Evolutionary conservation across 2,888 invertebrate species (phyloP), one percentile per base, ranked within the genome.

Genomic region (Thysanoteuthis rhombus): DNA sequence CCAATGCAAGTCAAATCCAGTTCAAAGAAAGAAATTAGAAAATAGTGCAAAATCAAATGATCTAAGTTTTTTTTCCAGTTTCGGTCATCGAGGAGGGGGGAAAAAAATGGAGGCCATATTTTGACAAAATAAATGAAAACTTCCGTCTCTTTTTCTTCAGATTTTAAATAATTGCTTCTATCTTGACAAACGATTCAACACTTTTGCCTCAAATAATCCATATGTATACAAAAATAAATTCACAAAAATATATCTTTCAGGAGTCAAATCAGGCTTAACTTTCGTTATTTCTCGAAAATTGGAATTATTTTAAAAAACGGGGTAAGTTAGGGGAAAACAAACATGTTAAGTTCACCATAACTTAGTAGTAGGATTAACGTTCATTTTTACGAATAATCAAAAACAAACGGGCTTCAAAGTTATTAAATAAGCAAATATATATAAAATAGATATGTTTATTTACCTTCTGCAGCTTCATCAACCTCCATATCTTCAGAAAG

Each of bases 401-500:
- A 75, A n/a, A 16, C 8, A 75, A 36, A n/a, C n/a, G 10, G n/a
- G 36, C 25, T 52, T 52, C 42, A 52, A 25, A 25, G 22, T 52
- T 6, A 52, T 52, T 52, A 52, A 52, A 52, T 25, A 52, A 52
- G 52, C 22, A 25, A 52, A 52, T 22, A 25, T 52, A 52, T 1
- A 19, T 19, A 93, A 94, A 93, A 93, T 91, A 91, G 89, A 93
- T 93, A 94, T 93, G 92, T 94, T 93, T 93, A 94, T 90, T 95
- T 94, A 94, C 94, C 95, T 95, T 96, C 95, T 93, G 94, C 95
- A 52, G 94, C 95, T 92, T 96, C 95, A 90, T 96, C 96, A 93
- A 95, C 94, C 94, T 96, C 96, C 95, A 96, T 95, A 75, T 95
- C 95, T 92, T 95, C 95, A 36, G 95, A 94, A 6, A 95, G 96